Evolutionary conservation across 2,888 invertebrate species (phyloP), one percentile per base, ranked within the genome.

Genomic region (Cantharis flavilabris): DNA sequence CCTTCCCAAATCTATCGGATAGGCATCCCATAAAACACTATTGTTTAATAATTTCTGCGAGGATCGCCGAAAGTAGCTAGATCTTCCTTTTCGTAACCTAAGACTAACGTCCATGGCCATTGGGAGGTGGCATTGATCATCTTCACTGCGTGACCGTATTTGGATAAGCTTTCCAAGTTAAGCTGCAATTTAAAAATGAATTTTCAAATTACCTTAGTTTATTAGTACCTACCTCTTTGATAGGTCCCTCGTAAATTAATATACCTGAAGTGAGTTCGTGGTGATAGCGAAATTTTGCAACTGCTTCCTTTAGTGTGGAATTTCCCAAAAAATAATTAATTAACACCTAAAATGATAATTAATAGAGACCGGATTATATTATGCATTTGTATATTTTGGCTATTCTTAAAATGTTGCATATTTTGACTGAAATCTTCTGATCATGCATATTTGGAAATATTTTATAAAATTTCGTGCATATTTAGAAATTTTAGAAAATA

Each of bases 261-360:
- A 20, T n/a, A 16, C 69, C 63, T 2, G 73, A 69, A n/a, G 13
- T 14, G 5, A 73, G 14, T n/a, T 73, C 67, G 16, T 73, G 73
- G 16, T 73, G 72, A 20, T 28, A 72, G 16, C 65, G 65, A n/a
- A 18, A 28, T 9, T 18, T 30, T 4, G 0, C 5, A 16, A 11
- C n/a, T n/a, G 72, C 28, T 10, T 65, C 13, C 13, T 20, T 7
- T 14, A 73, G 28, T 16, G 13, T 23, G 9, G 62, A 3, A 11
- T 62, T 18, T 10, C 14, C 7, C 23, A 65, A 73, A 49, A 73
- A 73, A n/a, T 73, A 69, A 23, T 62, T 73, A 11, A 73, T 30
- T n/a, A 72, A 64, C 14, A 64, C 11, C 72, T 72, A 2, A n/a
- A 49, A 33, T 9, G 3, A 0, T 3, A 23, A 14, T 23, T 9